These are phyloP conservation scores for Bombus fervidus DNA, from an alignment of 1,140 invertebrate genomes.

Conservation along the genomic window DNA sequence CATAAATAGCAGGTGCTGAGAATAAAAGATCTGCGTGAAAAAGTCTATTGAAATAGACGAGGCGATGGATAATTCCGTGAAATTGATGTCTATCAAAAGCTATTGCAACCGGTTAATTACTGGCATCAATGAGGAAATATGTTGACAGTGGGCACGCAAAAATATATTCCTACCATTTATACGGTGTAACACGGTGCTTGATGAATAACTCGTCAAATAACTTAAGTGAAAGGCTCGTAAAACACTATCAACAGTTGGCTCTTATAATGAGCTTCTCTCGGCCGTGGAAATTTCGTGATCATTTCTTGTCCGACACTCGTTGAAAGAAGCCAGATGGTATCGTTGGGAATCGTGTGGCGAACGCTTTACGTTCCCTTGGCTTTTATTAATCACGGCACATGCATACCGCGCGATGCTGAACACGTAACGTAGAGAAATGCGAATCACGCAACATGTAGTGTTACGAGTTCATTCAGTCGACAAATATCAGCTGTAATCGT, in stretches of 20 bases:
- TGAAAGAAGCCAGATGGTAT: constrained; percentile 34
- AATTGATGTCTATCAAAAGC: not conserved
- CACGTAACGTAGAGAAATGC: constrained; percentile 30
- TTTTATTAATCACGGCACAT: constrained; percentile 36
- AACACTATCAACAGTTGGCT: constrained; percentile 12
- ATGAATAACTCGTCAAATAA: constrained; percentile 22
- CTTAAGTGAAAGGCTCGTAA: not conserved
- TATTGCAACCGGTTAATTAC: not conserved
- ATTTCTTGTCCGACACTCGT: constrained; percentile 5
- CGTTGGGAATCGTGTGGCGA: constrained; percentile 7
- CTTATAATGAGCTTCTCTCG: not conserved
- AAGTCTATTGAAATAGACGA: not conserved
- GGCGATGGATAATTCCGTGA: not conserved
- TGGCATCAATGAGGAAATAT: not conserved
- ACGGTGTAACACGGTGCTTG: constrained; percentile 33
- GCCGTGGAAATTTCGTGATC: constrained; percentile 13
- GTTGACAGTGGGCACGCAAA: not conserved
- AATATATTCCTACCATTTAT: constrained; percentile 38
- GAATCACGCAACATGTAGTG: constrained; percentile 17
- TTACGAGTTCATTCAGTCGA: constrained; percentile 38
- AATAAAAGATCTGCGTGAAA: not conserved
- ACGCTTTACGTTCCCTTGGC: constrained; percentile 22
- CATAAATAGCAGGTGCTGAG: not conserved
- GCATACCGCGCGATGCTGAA: constrained; percentile 24
- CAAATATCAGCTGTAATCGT: constrained; percentile 15